Conservation (phyloP, 2,113 vertebrate species). For the Cinclus cinclus region DNA sequence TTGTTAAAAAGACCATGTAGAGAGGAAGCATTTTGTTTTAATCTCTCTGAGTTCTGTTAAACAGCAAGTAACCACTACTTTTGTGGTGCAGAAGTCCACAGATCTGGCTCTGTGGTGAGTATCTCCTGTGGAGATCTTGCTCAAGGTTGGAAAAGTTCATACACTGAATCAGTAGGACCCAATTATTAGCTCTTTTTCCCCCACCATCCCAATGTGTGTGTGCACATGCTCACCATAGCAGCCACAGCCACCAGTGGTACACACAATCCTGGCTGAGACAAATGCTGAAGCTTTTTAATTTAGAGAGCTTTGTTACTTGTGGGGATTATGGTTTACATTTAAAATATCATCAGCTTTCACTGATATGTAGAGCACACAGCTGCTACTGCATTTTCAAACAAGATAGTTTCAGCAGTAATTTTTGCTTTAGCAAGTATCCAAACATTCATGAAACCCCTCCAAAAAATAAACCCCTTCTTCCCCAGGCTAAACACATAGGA, state of each 20-base stretch:
- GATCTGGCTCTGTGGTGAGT: conserved; percentile 59
- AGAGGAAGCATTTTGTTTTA: conserved; percentile 49
- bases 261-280: background rate
- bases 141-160: conserved; percentile 46
- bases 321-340: background rate
- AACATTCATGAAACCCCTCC: background rate
- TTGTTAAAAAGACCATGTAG: conserved; percentile 28
- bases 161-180: conserved; percentile 32
- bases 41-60: conserved; percentile 42
- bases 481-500: background rate
- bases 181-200: conserved; percentile 40
- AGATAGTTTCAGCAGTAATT: background rate
- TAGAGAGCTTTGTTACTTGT: background rate
- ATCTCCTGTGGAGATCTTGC: conserved; percentile 40
- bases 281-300: conserved; percentile 25
- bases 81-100: conserved; percentile 42
- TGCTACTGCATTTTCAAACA: background rate
- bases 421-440: background rate
- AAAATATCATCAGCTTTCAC: background rate
- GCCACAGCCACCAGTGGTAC: background rate
- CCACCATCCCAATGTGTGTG: background rate
- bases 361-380: background rate
- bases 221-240: background rate
- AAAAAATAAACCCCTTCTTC: background rate
- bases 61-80: conserved; percentile 46